These are phyloP conservation scores for Enhydra lutris DNA, from an alignment of 2,113 vertebrate genomes.

Conservation along the genomic window DNA sequence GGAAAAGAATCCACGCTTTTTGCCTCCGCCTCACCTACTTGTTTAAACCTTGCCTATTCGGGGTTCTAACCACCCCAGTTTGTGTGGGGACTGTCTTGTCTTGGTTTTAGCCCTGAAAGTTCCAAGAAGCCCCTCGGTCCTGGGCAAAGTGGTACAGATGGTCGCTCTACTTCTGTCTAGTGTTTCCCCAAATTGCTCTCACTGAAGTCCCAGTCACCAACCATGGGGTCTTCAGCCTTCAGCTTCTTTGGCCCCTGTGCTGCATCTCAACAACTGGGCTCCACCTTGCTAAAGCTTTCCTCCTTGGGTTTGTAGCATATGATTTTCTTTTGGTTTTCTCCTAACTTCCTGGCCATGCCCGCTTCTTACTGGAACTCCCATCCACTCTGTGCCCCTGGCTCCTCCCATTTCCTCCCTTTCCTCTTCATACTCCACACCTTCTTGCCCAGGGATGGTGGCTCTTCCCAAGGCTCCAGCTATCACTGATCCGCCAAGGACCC, in stretches of 20 bases:
- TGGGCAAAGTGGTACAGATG: background rate
- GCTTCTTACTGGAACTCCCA: background rate
- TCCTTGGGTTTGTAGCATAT: background rate
- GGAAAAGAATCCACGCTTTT: background rate
- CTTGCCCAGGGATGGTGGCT: background rate
- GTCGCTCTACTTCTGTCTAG: background rate
- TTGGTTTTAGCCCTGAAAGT: background rate
- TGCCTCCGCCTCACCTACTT: background rate
- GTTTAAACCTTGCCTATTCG: background rate
- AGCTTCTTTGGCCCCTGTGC: background rate
- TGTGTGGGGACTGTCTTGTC: background rate
- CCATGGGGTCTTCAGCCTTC: background rate
- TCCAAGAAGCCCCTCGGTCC: background rate
- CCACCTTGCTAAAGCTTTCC: background rate
- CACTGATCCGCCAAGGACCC: background rate
- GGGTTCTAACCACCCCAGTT: background rate
- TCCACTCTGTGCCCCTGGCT: too few species aligned
- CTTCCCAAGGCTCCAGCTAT: background rate
- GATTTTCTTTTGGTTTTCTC: background rate
- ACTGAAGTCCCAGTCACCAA: background rate
- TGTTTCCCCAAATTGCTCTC: background rate
- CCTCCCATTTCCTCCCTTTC: background rate
- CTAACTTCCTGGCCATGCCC: background rate
- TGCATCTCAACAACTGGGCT: background rate
- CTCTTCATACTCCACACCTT: background rate